Evolutionary conservation across 2,888 invertebrate genomes (phyloP).

Genomic region (Hirtodrosophila cameraria): DNA sequence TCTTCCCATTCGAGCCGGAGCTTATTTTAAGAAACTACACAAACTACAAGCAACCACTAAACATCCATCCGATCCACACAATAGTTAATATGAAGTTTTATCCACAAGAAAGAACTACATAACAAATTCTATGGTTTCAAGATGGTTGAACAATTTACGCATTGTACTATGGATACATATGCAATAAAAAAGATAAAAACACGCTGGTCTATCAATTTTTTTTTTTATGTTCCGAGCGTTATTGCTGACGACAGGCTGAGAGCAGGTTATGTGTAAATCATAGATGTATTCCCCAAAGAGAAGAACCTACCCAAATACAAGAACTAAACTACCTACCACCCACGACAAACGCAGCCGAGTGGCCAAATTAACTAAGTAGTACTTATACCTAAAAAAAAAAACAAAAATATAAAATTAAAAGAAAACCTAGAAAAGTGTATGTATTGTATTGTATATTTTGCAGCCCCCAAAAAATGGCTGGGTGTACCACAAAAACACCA

Average conservation of each 20-base stretch:
- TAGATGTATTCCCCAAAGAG: slow-evolving; percentile 64
- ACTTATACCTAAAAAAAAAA: slow-evolving; percentile 63
- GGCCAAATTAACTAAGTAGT: slow-evolving; percentile 76
- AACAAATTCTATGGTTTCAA: slow-evolving; percentile 76
- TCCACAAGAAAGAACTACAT: slow-evolving; percentile 50
- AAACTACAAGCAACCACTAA: slow-evolving; percentile 36
- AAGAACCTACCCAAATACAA: slow-evolving; percentile 65
- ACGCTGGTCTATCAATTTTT: slow-evolving; percentile 51
- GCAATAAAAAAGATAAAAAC: slow-evolving; percentile 26
- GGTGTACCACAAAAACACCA: slow-evolving; percentile 68
- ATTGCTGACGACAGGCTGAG: slow-evolving; percentile 30
- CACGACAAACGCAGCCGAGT: slow-evolving; percentile 72
- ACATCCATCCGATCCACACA: slow-evolving; percentile 46
- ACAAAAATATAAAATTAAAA: too few species aligned
- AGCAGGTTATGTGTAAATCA: slow-evolving; percentile 54
- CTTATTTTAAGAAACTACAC: slow-evolving; percentile 56
- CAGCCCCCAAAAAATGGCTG: slow-evolving; percentile 62
- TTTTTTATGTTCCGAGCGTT: slow-evolving; percentile 64
- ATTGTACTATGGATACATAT: slow-evolving; percentile 18
- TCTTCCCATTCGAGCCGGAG: slow-evolving; percentile 52
- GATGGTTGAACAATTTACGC: slow-evolving; percentile 60
- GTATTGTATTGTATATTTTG: slow-evolving; percentile 71
- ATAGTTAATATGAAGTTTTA: slow-evolving; percentile 38
- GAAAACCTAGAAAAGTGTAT: slow-evolving; percentile 48
- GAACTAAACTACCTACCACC: slow-evolving; percentile 57